phyloP scores from a whole-genome alignment of 2,888 invertebrate genomes.

The Sisyra nigra region DNA sequence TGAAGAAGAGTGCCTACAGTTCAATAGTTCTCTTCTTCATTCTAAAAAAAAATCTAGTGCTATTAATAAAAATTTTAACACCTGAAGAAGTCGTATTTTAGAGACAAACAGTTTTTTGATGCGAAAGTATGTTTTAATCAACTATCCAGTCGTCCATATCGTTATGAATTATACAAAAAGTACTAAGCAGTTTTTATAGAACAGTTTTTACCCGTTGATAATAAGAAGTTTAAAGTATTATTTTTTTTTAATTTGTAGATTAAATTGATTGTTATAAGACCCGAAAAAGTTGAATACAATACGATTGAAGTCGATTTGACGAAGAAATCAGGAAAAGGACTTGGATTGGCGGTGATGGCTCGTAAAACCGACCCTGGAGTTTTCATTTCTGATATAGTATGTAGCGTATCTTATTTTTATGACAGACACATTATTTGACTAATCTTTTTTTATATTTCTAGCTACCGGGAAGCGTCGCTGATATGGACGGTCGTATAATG shows the following conservation, averaged over 20 bases:
- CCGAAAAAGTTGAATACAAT: slow-evolving; percentile 53
- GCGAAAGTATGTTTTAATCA: too few relatives aligned
- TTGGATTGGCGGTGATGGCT: slow-evolving; percentile 76
- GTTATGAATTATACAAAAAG: too few relatives aligned
- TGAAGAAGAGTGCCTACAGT: too few relatives aligned
- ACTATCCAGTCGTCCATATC: too few relatives aligned
- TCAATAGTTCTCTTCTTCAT: too few relatives aligned
- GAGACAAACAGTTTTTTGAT: too few relatives aligned
- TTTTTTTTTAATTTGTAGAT: slow-evolving; percentile 35
- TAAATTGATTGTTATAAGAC: slow-evolving; percentile 66
- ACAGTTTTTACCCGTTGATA: too few relatives aligned
- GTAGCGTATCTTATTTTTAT: slow-evolving; percentile 17
- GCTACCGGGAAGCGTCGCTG: slow-evolving; percentile 79
- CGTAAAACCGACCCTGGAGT: slow-evolving; percentile 64
- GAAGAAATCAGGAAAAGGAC: slow-evolving; percentile 76
- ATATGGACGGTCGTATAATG: slow-evolving; percentile 74
- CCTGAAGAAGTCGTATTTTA: too few relatives aligned
- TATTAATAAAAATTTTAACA: too few relatives aligned
- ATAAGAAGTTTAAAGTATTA: too few relatives aligned
- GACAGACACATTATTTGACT: background rate
- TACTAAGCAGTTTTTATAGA: too few relatives aligned
- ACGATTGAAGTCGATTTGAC: slow-evolving; percentile 65
- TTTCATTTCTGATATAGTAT: slow-evolving; percentile 86
- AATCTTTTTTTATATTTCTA: slow-evolving; percentile 23
- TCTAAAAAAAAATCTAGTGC: too few relatives aligned